These are phyloP conservation scores for Ophion costatus DNA, from an alignment of 2,888 invertebrate genomes.

Conservation along the genomic window DNA sequence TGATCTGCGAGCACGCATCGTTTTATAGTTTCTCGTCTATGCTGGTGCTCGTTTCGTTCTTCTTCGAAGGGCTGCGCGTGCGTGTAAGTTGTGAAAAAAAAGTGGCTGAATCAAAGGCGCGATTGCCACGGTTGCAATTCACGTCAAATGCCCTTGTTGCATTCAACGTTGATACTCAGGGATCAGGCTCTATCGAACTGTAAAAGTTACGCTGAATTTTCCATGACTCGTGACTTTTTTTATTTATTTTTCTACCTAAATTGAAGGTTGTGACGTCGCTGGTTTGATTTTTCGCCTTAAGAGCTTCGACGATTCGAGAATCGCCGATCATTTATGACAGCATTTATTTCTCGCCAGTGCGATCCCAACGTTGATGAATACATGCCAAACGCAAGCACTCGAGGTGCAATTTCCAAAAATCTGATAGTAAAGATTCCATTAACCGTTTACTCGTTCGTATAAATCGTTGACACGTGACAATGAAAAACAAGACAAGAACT, in stretches of 20 bases:
- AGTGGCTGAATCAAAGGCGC: conserved; percentile 11
- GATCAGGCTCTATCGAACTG: no score
- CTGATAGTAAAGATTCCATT: background rate
- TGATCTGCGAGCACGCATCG: conserved; percentile 7
- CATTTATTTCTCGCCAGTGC: no score
- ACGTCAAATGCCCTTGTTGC: background rate
- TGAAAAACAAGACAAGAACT: background rate
- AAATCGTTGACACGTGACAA: background rate
- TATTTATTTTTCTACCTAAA: no score
- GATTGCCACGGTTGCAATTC: conserved; percentile 8
- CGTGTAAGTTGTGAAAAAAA: background rate
- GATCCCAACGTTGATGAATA: no score
- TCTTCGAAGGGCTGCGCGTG: background rate
- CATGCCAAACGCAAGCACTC: no score
- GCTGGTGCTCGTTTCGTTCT: conserved; percentile 25
- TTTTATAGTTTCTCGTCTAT: conserved; percentile 18
- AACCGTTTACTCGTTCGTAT: background rate
- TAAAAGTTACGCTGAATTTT: no score
- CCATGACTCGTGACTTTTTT: no score
- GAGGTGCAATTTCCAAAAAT: background rate
- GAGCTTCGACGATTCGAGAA: no score
- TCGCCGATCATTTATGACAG: no score
- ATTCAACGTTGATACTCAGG: background rate
- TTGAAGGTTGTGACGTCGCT: no score
- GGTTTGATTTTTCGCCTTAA: no score